Conservation (phyloP, 2,797 vertebrate genomes). For the Graptemys geographica region DNA sequence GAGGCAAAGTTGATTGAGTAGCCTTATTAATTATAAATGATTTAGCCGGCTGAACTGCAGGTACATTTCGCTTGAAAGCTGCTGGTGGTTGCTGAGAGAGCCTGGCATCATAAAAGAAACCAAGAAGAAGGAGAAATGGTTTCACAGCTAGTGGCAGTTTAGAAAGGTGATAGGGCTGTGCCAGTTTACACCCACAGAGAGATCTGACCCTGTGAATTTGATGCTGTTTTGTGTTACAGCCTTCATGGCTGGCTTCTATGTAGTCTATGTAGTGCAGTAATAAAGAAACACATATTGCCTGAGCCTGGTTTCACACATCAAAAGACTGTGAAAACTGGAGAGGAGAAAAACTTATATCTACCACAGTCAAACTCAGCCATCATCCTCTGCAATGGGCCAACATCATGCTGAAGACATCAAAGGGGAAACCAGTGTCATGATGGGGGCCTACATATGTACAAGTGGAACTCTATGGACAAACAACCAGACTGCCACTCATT, state of each 20-base stretch:
- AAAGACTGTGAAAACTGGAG: conserved; percentile 41
- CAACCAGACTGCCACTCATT: fast-evolving
- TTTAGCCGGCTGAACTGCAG: conserved; percentile 11
- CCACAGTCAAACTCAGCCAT: not conserved
- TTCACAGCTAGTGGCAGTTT: not conserved
- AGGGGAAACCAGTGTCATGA: fast-evolving
- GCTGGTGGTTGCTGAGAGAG: conserved; percentile 1
- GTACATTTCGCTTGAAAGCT: conserved; percentile 46
- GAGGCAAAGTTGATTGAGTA: conserved; percentile 42
- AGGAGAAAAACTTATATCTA: not conserved
- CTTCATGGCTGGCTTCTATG: not conserved
- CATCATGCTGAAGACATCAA: not conserved
- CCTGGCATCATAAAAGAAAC: not conserved
- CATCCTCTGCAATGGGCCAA: not conserved
- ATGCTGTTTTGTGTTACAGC: not conserved
- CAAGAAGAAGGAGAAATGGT: not conserved
- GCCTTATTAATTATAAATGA: not conserved
- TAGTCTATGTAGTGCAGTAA: not conserved
- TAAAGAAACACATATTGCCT: not conserved
- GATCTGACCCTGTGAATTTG: not conserved
- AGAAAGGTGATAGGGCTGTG: not conserved
- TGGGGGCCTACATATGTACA: fast-evolving
- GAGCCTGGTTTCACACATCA: not conserved
- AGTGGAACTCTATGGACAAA: fast-evolving
- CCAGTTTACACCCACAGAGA: not conserved